Percentiles rank a stretch among this genome's conserved stretches.
Evolutionary conservation across 2,888 invertebrate species (phyloP).

Genomic region (Buathra laborator): DNA sequence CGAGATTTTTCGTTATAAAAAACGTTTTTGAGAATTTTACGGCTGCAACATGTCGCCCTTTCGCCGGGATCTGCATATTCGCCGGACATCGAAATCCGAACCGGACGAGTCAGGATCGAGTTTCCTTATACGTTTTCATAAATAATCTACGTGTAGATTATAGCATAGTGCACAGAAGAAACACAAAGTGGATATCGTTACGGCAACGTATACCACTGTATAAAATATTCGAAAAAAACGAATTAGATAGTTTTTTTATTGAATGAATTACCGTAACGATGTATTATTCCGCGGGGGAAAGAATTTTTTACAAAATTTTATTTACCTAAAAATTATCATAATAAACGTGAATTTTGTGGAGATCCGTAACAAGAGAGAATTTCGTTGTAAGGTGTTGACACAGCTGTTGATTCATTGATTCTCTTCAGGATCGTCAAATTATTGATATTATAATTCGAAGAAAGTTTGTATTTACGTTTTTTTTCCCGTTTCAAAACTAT

Average conservation of each 20-base stretch:
- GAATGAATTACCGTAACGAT: conserved; percentile 18
- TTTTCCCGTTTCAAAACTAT: not conserved
- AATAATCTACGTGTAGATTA: conserved; percentile 27
- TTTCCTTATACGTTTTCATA: conserved; percentile 57
- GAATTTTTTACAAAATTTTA: not conserved
- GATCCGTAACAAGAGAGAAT: not conserved
- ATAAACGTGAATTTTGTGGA: not conserved
- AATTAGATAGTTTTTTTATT: conserved; percentile 31
- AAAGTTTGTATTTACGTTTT: not conserved
- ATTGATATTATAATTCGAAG: not conserved
- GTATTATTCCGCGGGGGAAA: not conserved
- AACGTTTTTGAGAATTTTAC: conserved; percentile 58
- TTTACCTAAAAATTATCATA: conserved; percentile 2
- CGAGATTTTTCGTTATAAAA: conserved; percentile 50
- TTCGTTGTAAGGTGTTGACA: not conserved
- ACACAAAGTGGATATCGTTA: conserved; percentile 26
- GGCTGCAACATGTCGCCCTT: conserved; percentile 64
- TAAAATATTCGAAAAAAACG: conserved; percentile 5
- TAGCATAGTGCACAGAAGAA: not conserved
- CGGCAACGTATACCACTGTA: conserved; percentile 2
- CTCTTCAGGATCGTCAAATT: not conserved
- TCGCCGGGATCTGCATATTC: conserved; percentile 2
- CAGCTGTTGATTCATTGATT: not conserved
- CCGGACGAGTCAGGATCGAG: conserved; percentile 54
- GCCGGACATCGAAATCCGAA: conserved; percentile 47